Evolutionary conservation across 2,797 vertebrate species (phyloP).

Genomic region (Propithecus deckenii): DNA sequence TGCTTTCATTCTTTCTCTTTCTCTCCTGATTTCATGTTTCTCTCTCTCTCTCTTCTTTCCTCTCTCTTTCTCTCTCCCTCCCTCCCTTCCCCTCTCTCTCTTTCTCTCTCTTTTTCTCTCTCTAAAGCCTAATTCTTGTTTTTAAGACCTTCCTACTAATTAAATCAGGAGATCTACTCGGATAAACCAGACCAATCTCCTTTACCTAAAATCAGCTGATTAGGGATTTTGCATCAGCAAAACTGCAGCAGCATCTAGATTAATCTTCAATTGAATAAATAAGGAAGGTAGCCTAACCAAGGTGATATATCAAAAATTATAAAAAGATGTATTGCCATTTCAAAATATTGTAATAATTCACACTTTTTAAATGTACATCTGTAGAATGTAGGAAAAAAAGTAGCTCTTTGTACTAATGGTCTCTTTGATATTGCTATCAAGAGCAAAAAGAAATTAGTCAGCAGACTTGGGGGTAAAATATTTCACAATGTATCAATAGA

Average conservation of each 20-base stretch:
- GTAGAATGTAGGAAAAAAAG: neutral
- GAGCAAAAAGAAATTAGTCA: neutral
- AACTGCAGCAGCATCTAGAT: neutral
- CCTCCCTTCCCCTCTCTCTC: neutral
- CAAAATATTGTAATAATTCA: neutral
- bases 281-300: neutral
- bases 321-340: neutral
- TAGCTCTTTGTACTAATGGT: neutral
- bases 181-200: neutral
- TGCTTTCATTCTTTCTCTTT: neutral
- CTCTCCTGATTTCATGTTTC: neutral
- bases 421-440: neutral
- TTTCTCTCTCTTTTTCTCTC: neutral
- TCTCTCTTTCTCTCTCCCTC: neutral
- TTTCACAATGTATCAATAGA: neutral
- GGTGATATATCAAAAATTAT: neutral
- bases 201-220: neutral
- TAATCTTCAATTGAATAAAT: neutral
- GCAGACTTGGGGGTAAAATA: neutral
- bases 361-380: neutral
- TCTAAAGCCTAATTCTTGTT: neutral
- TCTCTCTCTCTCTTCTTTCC: neutral
- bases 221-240: neutral
- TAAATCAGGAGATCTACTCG: neutral
- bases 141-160: neutral